A percentile compares a stretch with the other conserved stretches of the same genome.
phyloP scores from a whole-genome alignment of 2,113 vertebrate genomes.

The Xiphophorus couchianus region DNA sequence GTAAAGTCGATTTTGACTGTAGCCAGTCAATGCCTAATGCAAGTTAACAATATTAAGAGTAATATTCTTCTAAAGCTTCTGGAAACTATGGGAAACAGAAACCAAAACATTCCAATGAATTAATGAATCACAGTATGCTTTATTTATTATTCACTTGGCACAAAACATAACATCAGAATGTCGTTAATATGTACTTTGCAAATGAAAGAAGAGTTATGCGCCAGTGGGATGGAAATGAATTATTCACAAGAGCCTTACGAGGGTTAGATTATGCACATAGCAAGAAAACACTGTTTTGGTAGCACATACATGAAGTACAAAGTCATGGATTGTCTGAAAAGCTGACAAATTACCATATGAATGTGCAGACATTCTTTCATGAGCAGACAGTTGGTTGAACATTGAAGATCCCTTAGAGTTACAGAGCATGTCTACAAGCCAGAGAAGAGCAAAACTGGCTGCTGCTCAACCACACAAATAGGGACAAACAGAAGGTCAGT shows the following conservation, averaged over 20 bases:
- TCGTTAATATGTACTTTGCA: conserved; percentile 58
- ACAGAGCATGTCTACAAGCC: conserved; percentile 29
- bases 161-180: conserved; percentile 43
- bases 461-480: conserved; percentile 18
- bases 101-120: conserved; percentile 2
- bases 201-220: conserved; percentile 68
- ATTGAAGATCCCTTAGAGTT: conserved; percentile 30
- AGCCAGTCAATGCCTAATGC: too few relatives aligned
- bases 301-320: conserved; percentile 55
- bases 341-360: conserved; percentile 67
- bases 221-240: conserved; percentile 74
- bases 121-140: background rate
- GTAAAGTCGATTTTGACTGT: too few relatives aligned
- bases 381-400: conserved; percentile 38
- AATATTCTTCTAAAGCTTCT: background rate
- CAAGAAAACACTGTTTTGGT: conserved; percentile 55
- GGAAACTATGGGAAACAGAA: background rate
- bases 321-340: conserved; percentile 60
- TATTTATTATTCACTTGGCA: conserved; percentile 35
- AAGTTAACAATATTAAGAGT: background rate
- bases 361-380: conserved; percentile 59
- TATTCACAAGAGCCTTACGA: conserved; percentile 65
- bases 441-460: conserved; percentile 22
- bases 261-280: conserved; percentile 73
- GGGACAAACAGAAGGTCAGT: conserved; percentile 9